Percentiles rank a stretch among this genome's conserved stretches.
phyloP scores from a whole-genome alignment of 2,113 vertebrate species.

The Casuarius casuarius region DNA sequence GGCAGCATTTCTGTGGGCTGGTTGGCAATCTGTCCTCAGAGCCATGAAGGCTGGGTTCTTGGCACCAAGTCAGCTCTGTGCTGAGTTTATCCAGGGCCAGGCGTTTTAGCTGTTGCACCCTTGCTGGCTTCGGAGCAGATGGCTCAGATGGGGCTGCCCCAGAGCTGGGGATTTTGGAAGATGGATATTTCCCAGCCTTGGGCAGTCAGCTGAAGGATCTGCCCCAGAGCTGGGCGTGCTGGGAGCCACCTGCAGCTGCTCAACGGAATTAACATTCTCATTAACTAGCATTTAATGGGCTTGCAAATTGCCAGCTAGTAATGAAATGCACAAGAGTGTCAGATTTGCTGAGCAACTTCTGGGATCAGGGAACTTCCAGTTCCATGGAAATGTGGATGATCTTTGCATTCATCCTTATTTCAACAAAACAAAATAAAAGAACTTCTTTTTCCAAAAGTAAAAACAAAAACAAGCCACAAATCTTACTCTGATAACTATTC shows the following conservation, averaged over 20 bases:
- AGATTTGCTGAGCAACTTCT: neutral
- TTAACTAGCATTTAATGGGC: constrained; percentile 18
- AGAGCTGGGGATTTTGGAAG: neutral
- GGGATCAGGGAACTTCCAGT: neutral
- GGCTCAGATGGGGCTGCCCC: neutral
- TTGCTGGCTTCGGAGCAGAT: neutral
- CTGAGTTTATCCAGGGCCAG: neutral
- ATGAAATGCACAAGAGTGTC: neutral
- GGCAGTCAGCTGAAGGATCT: neutral
- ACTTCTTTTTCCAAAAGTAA: neutral
- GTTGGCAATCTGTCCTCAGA: neutral
- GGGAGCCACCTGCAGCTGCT: constrained; percentile 40
- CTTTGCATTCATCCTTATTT: neutral
- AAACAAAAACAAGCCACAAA: neutral
- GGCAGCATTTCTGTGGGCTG: neutral
- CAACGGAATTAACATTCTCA: constrained; percentile 15
- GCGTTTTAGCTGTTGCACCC: neutral
- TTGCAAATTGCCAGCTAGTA: constrained; percentile 11
- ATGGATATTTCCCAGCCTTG: neutral
- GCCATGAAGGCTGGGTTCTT: neutral
- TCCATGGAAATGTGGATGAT: neutral
- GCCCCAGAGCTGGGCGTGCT: neutral
- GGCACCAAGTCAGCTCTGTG: accelerated
- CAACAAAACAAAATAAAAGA: neutral
- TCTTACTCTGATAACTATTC: neutral